Evolutionary conservation across 2,113 vertebrate species (phyloP), one percentile per base, ranked within the genome.

Genomic region (Xiphophorus hellerii): DNA sequence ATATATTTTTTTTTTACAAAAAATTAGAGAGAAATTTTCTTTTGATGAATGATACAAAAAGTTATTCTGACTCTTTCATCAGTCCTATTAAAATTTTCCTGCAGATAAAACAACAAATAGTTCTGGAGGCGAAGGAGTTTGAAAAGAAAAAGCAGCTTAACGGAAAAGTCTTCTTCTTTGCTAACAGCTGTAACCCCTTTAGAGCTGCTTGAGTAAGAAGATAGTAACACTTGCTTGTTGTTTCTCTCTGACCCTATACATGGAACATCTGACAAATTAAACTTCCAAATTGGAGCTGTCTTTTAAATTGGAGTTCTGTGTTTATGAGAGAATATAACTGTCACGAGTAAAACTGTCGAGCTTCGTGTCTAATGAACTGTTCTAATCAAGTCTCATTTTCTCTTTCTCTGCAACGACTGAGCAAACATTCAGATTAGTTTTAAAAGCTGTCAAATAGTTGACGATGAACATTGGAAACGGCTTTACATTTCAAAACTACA

Each of bases 181-280:
- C 73, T 81, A 78, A 81, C 84, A 83, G 85, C 82, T 76, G 82
- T 74, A 78, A 83, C 76, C 63, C 64, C 82, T 88, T 76, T 62
- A 81, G 29, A 67, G 39, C 71, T 72, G 74, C 79, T 62, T 62
- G 65, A 66, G 73, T 20, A 70, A 79, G 71, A 70, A 79, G 71
- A 89, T 64, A 85, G 39, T 73, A 82, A 81, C 58, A 61, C 82
- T 76, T 60, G n/a, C 78, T 81, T 58, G 5, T 44, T 71, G 67
- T 66, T 70, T 80, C 51, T 4, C 81, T 60, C 42, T 82, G 78
- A 85, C 87, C 78, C 81, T 76, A 20, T 25, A 14, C 3, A 11
- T 12, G 48, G 66, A 69, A 54, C 80, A 77, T 80, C 77, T 76
- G 76, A 90, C 73, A 71, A 68, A 70, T 42, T 66, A 54, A 78